phyloP scores from a whole-genome alignment of 2,797 vertebrate genomes.

The Merluccius polli region DNA sequence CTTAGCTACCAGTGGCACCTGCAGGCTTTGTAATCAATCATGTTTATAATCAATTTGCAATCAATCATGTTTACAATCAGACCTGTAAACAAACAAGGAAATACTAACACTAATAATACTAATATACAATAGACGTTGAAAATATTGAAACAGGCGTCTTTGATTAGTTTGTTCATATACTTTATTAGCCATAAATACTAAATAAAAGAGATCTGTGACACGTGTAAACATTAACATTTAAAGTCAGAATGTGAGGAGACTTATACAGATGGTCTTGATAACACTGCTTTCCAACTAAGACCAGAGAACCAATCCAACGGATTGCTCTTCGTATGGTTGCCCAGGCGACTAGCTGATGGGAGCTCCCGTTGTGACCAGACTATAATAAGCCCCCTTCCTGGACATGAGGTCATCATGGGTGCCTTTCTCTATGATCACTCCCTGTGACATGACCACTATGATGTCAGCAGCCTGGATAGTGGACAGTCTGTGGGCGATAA shows the following conservation, averaged over 20 bases:
- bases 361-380: conserved; percentile 79
- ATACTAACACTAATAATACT: not conserved
- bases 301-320: not conserved
- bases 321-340: not conserved
- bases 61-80: not conserved
- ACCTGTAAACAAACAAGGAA: not conserved
- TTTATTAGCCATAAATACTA: not conserved
- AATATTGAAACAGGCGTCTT: not conserved
- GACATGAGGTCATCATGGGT: conserved; percentile 76
- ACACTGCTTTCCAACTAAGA: not conserved
- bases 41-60: not conserved
- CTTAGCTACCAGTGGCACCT: not conserved
- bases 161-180: not conserved
- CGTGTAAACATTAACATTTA: not conserved
- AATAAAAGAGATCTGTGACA: not conserved
- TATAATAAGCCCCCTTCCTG: conserved; percentile 72
- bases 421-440: conserved; percentile 73
- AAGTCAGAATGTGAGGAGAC: not conserved
- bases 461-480: conserved; percentile 78
- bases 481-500: conserved; percentile 80
- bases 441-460: conserved; percentile 80
- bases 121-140: not conserved
- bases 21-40: not conserved
- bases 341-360: conserved; percentile 66
- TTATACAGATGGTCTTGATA: not conserved